phyloP scores from a whole-genome alignment of 1,140 invertebrate species.

The Drosophila bifasciata region DNA sequence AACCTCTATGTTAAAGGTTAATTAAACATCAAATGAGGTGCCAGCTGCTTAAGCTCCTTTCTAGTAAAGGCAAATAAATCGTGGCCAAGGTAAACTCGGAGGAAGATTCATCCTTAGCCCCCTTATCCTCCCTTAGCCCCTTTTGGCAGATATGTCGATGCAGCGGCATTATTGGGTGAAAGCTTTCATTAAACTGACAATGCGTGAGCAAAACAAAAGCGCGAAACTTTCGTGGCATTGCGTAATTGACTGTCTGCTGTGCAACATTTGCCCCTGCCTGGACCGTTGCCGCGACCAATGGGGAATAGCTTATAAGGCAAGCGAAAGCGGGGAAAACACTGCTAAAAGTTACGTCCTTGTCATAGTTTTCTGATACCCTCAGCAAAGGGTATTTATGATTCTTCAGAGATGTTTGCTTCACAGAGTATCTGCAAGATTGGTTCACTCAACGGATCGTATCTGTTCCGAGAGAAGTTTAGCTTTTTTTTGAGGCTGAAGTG shows the following conservation, averaged over 20 bases:
- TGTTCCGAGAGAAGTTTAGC: too few species aligned
- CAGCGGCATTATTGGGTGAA: constrained; percentile 26
- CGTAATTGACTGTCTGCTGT: constrained; percentile 70
- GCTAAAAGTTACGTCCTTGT: constrained; percentile 45
- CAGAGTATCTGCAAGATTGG: too few species aligned
- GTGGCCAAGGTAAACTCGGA: background rate
- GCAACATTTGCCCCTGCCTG: constrained; percentile 52
- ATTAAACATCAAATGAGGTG: constrained; percentile 24
- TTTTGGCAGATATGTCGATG: constrained; percentile 31
- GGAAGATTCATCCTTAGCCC: constrained; percentile 23
- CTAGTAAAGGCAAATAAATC: constrained; percentile 33
- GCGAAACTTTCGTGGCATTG: constrained; percentile 62
- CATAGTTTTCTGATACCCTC: constrained; percentile 53
- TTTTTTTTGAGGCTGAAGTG: too few species aligned
- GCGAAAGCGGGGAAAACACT: background rate
- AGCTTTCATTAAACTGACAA: constrained; percentile 69
- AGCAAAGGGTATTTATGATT: too few species aligned
- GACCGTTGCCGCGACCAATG: constrained; percentile 21
- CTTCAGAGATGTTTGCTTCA: too few species aligned
- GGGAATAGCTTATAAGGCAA: constrained; percentile 27
- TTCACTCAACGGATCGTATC: too few species aligned
- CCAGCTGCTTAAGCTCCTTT: constrained; percentile 3
- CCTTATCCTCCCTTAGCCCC: too few species aligned
- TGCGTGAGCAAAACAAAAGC: constrained; percentile 32
- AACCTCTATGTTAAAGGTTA: background rate